Base-by-base conservation (phyloP, 2,113 vertebrate genomes). In the Myodes glareolus region DNA sequence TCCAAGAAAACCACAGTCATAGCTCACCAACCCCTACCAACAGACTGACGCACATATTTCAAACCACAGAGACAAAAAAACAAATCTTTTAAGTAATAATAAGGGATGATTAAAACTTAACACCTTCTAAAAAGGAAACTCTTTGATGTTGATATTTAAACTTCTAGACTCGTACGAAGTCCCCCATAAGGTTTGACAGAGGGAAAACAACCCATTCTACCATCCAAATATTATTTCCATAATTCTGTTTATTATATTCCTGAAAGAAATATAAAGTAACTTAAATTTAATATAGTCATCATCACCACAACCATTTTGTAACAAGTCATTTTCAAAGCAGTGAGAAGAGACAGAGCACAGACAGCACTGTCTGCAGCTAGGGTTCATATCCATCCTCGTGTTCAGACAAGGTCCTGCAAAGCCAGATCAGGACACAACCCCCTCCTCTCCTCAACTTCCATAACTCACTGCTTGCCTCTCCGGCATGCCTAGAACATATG, bases 51-150 rank as follows among this genome's bases (percentile, higher is more conserved):
- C 55, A 65, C 33, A 78, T n/a, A 42, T 81, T 91, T 92, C 82
- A 94, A 96, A 96, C 96, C 94, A 67, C 93, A 96, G 31, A 84
- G 55, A 31, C 72, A 87, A 77, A 95, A 95, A 89, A 87, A 33
- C 58, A 97, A 75, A 77, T 86, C 95, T 78, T 98, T 91, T 91
- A 95, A 92, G 84, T 89, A 76, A 80, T 63, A 81, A 90, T 86
- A 97, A 73, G 52, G 76, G 88, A 80, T 89, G 90, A 89, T 70
- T 88, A 95, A 72, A 97, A 94, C 61, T 93, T 94, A 92, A 92
- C 95, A 97, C 92, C 88, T 98, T 96, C 94, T 92, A 90, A 94
- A 97, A 97, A 92, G 80, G 94, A 97, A 97, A 90, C 39, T 58
- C 63, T 33, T 78, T 4, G 4, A 11, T 45, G 84, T 17, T 73